phyloP scores from a whole-genome alignment of 92 coral and sea anemone genomes.

The Bergia sp. region DNA sequence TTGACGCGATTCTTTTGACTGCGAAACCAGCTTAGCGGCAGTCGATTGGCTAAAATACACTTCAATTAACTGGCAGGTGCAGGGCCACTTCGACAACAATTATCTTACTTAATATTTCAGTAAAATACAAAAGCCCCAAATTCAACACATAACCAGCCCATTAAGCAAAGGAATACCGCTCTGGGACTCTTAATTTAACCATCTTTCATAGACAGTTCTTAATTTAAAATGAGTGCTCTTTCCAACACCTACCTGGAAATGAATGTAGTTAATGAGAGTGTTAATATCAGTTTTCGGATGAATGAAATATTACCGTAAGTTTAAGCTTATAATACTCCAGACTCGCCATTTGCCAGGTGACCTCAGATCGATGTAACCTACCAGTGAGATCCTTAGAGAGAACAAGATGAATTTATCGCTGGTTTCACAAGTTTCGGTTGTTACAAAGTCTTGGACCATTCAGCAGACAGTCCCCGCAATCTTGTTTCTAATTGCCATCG shows the following conservation, averaged over 20 bases:
- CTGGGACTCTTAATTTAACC: no score
- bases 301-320: no score
- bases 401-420: slow-evolving; percentile 2
- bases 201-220: no score
- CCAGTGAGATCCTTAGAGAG: background rate
- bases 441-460: background rate
- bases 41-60: background rate
- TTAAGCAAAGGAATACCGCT: no score
- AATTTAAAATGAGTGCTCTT: no score
- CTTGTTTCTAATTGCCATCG: background rate
- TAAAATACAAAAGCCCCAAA: background rate
- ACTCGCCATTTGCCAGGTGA: background rate
- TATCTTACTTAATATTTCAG: background rate
- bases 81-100: background rate
- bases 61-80: background rate
- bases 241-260: no score
- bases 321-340: background rate
- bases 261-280: no score
- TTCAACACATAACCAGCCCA: background rate
- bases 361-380: no score
- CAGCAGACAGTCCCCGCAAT: background rate
- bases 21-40: no score
- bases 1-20: no score
- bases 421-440: background rate
- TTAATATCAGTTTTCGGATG: no score